phyloP scores from a whole-genome alignment of 2,113 vertebrate species.

The Tupaia chinensis region DNA sequence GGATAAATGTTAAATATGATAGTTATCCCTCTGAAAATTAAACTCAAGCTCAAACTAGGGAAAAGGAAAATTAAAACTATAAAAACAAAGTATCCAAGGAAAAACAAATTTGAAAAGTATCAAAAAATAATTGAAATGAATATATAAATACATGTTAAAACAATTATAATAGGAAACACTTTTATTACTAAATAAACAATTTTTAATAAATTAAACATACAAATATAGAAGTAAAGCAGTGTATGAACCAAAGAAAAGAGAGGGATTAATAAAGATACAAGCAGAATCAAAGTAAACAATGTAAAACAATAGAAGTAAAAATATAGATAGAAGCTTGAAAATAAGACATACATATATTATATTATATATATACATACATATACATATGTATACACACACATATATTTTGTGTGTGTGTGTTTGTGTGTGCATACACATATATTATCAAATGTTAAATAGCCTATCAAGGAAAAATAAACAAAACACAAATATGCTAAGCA shows the following conservation, averaged over 20 bases:
- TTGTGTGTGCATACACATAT: no score
- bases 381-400: no score
- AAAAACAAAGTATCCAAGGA: not conserved
- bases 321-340: not conserved
- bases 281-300: not conserved
- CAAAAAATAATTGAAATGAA: not conserved
- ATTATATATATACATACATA: not conserved
- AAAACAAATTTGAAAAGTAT: slow-evolving; percentile 41
- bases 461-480: not conserved
- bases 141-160: not conserved
- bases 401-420: no score
- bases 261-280: not conserved
- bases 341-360: not conserved
- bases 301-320: not conserved
- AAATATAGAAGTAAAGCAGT: not conserved
- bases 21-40: slow-evolving; percentile 11
- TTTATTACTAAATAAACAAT: not conserved
- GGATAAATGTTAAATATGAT: not conserved
- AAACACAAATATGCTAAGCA: not conserved
- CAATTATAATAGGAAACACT: not conserved
- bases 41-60: not conserved
- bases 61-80: not conserved
- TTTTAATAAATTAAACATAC: not conserved
- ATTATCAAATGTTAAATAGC: not conserved
- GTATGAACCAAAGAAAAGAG: not conserved